These are phyloP conservation scores for Amphiprion clarkii DNA, from an alignment of 2,797 vertebrate species.

Conservation along the genomic window DNA sequence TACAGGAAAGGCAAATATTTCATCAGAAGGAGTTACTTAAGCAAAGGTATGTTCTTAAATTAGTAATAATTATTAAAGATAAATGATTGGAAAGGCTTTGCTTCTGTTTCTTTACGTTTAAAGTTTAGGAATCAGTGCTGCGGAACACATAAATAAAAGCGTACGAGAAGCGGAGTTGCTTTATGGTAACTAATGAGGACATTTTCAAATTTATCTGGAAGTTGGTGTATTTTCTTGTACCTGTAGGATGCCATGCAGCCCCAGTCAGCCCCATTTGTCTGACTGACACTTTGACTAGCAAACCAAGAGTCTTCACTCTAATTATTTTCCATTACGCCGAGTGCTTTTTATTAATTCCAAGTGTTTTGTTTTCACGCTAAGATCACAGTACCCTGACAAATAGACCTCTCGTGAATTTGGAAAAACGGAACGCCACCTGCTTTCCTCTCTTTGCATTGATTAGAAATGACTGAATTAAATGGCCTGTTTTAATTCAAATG, in stretches of 20 bases:
- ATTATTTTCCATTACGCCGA: slow-evolving; percentile 66
- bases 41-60: slow-evolving; percentile 30
- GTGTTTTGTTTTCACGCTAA: slow-evolving; percentile 68
- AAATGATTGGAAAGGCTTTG: not conserved
- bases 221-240: not conserved
- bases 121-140: slow-evolving; percentile 2
- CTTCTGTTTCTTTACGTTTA: not conserved
- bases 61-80: slow-evolving; percentile 3
- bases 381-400: slow-evolving; percentile 63
- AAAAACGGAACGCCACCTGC: slow-evolving; percentile 74
- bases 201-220: too few relatives aligned
- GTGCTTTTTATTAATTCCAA: slow-evolving; percentile 67
- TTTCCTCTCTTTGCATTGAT: slow-evolving; percentile 72
- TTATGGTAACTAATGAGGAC: too few relatives aligned
- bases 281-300: slow-evolving; percentile 43
- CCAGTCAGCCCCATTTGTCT: slow-evolving; percentile 3
- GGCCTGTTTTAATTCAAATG: slow-evolving; percentile 77
- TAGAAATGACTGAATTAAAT: slow-evolving; percentile 80
- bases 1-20: slow-evolving; percentile 17
- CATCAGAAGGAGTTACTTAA: not conserved
- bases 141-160: too few relatives aligned
- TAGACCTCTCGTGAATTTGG: slow-evolving; percentile 60
- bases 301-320: slow-evolving; percentile 36
- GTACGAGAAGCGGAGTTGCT: too few relatives aligned
- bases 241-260: not conserved